Percentiles rank a stretch among this genome's conserved stretches.
Evolutionary conservation across 2,113 vertebrate species (phyloP).

Genomic region (Bagarius yarrelli): DNA sequence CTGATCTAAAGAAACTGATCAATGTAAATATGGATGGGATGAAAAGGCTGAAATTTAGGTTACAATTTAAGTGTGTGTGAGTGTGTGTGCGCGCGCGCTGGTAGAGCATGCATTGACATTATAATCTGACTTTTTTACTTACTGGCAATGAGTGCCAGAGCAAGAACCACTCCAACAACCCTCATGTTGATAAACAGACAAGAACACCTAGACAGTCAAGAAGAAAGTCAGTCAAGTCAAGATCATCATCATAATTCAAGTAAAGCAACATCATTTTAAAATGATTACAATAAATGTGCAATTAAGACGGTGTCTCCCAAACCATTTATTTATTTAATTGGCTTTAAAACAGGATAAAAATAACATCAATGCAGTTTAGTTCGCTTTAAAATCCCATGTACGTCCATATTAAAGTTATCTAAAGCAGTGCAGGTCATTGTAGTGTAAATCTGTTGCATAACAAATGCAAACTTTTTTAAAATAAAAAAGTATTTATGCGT

Average conservation of each 20-base stretch:
- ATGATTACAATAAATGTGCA: not conserved
- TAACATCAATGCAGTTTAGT: not conserved
- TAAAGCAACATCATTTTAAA: not conserved
- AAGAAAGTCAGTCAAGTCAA: not conserved
- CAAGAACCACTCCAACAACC: slow-evolving; percentile 68
- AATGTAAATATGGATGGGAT: too few relatives aligned
- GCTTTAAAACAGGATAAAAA: not conserved
- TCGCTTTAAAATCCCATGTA: not conserved
- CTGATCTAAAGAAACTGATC: too few relatives aligned
- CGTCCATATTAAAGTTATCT: not conserved
- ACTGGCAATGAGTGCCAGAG: slow-evolving; percentile 52
- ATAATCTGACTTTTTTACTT: not conserved
- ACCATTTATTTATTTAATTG: not conserved
- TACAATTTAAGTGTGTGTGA: too few relatives aligned
- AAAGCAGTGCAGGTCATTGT: not conserved
- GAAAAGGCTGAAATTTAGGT: too few relatives aligned
- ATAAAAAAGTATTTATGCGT: not conserved
- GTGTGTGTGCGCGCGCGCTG: too few relatives aligned
- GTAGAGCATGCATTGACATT: not conserved
- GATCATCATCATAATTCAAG: not conserved
- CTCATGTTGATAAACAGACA: slow-evolving; percentile 70
- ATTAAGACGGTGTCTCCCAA: not conserved
- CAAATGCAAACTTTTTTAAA: too few relatives aligned
- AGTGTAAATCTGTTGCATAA: not conserved
- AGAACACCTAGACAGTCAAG: slow-evolving; percentile 56